A percentile compares a stretch with the other conserved stretches of the same genome.
These are phyloP conservation scores for Ictalurus punctatus DNA, from an alignment of 2,113 vertebrate species.

Conservation along the genomic window DNA sequence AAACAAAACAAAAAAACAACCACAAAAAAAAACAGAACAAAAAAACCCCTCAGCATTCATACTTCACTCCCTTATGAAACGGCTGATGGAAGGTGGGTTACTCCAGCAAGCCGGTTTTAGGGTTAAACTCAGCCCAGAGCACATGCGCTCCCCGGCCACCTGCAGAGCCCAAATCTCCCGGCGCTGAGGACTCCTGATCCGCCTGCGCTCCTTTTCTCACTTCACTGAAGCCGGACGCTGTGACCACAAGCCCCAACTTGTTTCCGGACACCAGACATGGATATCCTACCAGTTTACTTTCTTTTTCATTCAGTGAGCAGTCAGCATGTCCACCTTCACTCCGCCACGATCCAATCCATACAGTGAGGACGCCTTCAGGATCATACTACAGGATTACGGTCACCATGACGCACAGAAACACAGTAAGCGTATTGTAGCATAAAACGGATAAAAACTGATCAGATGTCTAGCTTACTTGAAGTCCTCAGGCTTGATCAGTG, in stretches of 20 bases:
- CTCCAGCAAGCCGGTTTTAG: not conserved
- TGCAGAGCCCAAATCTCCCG: constrained; percentile 6
- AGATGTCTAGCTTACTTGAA: not conserved
- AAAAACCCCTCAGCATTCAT: not conserved
- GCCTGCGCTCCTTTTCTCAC: not conserved
- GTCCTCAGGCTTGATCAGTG: not conserved
- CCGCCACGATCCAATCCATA: not conserved
- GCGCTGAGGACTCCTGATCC: not conserved
- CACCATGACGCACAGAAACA: not conserved
- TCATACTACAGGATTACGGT: not conserved
- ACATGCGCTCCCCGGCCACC: not conserved
- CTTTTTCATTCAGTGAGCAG: not conserved
- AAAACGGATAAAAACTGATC: not conserved
- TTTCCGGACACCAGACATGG: not conserved
- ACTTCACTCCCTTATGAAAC: not conserved
- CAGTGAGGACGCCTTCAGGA: not conserved
- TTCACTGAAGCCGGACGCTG: not conserved
- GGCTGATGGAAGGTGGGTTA: not conserved
- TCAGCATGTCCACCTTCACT: no score
- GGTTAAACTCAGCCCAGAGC: not conserved
- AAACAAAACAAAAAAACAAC: no score
- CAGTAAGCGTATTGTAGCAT: not conserved
- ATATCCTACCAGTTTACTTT: not conserved
- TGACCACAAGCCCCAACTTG: not conserved
- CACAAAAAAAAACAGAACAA: no score